These are phyloP conservation scores for Anguilla pacifica DNA, from an alignment of 2,797 vertebrate species.

Conservation along the genomic window DNA sequence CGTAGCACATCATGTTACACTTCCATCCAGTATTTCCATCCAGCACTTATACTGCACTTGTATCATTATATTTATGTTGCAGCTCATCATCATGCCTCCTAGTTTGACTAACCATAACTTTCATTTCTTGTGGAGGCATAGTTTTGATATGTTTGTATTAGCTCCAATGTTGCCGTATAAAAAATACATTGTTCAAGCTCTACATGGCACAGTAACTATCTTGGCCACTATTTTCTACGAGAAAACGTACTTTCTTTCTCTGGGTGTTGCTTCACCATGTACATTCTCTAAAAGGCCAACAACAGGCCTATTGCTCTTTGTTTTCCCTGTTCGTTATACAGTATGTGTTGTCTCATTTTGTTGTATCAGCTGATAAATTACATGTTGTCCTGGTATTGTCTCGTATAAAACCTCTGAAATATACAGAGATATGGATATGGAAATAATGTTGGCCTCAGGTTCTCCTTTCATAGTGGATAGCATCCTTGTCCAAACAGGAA, in stretches of 20 bases:
- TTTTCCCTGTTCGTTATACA: neutral
- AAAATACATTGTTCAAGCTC: neutral
- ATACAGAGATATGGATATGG: neutral
- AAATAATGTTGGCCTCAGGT: neutral
- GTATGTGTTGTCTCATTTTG: neutral
- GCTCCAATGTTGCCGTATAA: neutral
- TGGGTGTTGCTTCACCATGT: neutral
- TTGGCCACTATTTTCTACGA: neutral
- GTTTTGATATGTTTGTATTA: no score
- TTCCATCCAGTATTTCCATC: no score
- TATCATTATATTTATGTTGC: no score
- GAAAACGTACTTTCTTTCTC: neutral
- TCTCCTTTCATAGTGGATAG: neutral
- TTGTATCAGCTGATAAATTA: neutral
- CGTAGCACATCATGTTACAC: no score
- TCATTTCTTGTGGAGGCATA: no score
- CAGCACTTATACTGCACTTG: no score
- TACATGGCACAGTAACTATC: neutral
- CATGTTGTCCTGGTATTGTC: neutral
- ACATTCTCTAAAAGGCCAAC: neutral
- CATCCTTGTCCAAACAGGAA: neutral
- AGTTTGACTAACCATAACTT: no score
- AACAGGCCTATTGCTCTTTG: neutral
- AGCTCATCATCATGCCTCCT: no score
- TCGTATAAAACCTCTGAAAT: neutral